Percentiles rank a stretch among this genome's conserved stretches.
Conservation (phyloP, 2,797 vertebrate species). For the Leptatherina wallacei region DNA sequence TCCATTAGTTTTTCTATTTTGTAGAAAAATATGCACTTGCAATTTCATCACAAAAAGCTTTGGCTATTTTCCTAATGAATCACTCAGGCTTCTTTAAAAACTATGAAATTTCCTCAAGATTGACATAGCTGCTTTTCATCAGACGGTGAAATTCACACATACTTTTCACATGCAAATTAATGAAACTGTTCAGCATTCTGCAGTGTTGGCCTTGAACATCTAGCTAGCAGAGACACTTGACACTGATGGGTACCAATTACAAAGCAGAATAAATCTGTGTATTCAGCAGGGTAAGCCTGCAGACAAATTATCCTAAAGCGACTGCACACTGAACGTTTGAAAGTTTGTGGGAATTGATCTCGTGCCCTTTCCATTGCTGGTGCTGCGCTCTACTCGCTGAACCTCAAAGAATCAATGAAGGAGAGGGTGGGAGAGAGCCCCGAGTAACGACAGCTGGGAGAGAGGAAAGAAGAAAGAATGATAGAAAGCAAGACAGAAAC, state of each 20-base stretch:
- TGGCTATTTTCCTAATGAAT: conserved; percentile 10
- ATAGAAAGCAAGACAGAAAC: conserved; percentile 38
- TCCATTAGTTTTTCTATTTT: not conserved
- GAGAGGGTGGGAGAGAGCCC: conserved; percentile 28
- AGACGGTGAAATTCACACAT: not conserved
- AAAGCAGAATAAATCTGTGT: conserved; percentile 61
- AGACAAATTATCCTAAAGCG: conserved; percentile 69
- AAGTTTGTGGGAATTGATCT: conserved; percentile 75
- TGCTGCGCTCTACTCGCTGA: conserved; percentile 60
- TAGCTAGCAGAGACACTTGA: conserved; percentile 64
- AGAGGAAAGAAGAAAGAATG: conserved; percentile 14
- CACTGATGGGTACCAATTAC: conserved; percentile 73
- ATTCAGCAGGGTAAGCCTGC: conserved; percentile 51
- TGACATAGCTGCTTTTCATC: conserved; percentile 21
- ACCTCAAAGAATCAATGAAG: conserved; percentile 68
- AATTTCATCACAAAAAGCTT: conserved; percentile 22
- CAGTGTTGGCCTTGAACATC: conserved; percentile 42
- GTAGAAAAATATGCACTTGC: not conserved
- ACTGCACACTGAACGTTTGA: conserved; percentile 60
- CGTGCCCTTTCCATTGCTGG: conserved; percentile 61
- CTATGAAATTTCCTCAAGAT: not conserved
- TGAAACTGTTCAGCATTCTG: conserved; percentile 28
- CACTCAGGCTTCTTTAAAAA: conserved; percentile 6
- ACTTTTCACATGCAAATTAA: conserved; percentile 37
- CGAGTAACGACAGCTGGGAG: conserved; percentile 30